Percentiles rank a stretch among this genome's conserved stretches.
Evolutionary conservation across 2,113 vertebrate genomes (phyloP).

Genomic region (Lophura nycthemera): DNA sequence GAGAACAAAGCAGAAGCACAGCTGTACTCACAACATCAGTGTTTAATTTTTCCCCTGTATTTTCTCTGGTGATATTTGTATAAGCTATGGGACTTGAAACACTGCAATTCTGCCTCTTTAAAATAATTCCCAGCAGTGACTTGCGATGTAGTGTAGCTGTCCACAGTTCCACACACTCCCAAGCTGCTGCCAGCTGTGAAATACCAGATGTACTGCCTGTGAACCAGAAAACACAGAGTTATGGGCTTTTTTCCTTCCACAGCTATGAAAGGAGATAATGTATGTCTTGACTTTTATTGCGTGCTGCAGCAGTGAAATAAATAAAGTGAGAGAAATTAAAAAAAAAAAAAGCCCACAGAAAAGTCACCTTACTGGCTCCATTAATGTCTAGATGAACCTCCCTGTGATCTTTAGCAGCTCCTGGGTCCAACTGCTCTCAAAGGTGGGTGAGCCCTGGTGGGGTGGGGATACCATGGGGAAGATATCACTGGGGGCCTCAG

Average conservation of each 20-base stretch:
- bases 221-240: conserved; percentile 6
- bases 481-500: accelerated
- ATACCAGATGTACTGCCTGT: not conserved
- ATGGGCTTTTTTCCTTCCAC: not conserved
- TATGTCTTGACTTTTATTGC: not conserved
- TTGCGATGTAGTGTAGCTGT: not conserved
- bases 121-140: not conserved
- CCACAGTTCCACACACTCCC: not conserved
- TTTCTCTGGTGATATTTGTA: not conserved
- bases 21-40: not conserved
- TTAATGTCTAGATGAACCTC: not conserved
- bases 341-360: not conserved
- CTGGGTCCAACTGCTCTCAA: not conserved
- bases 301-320: not conserved
- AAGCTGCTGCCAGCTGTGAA: not conserved
- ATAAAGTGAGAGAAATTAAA: not conserved
- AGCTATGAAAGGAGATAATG: not conserved
- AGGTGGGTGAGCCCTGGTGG: accelerated
- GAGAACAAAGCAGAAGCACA: not conserved
- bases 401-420: not conserved
- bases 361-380: not conserved
- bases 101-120: not conserved
- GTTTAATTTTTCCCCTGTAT: not conserved
- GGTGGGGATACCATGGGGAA: accelerated
- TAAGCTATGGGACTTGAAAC: not conserved